phyloP scores from a whole-genome alignment of 2,888 invertebrate species.

The Acleris literana region DNA sequence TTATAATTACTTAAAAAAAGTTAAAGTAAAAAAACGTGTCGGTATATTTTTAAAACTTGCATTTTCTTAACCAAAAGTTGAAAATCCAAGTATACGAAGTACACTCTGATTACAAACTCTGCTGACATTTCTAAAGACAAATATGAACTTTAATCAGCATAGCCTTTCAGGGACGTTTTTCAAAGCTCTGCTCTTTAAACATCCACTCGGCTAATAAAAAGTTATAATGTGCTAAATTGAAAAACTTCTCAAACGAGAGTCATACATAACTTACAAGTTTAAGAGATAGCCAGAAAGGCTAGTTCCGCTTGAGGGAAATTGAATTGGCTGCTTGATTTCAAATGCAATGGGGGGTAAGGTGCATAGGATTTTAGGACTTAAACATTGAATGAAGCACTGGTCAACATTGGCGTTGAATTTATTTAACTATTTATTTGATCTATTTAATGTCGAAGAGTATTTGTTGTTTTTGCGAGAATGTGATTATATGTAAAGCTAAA shows the following conservation, averaged over 20 bases:
- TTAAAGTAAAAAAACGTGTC: too few species aligned
- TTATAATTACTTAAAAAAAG: too few species aligned
- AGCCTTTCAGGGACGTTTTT: not conserved
- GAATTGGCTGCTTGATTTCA: slow-evolving; percentile 4
- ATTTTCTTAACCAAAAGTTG: too few species aligned
- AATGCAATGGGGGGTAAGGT: slow-evolving; percentile 8
- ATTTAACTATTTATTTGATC: too few species aligned
- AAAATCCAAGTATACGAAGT: too few species aligned
- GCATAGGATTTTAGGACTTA: not conserved
- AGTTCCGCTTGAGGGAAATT: slow-evolving; percentile 19
- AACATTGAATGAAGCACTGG: not conserved
- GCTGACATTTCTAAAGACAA: not conserved
- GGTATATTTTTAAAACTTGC: too few species aligned
- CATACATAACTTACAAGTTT: slow-evolving; percentile 34
- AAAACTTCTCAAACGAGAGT: slow-evolving; percentile 28
- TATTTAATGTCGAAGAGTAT: too few species aligned
- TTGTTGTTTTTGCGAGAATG: too few species aligned
- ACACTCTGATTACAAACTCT: too few species aligned
- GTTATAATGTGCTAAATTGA: slow-evolving; percentile 32
- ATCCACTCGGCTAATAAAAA: slow-evolving; percentile 17
- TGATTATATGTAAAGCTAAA: too few species aligned
- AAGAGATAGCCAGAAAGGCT: slow-evolving; percentile 19
- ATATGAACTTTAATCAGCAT: slow-evolving; percentile 1
- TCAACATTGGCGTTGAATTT: too few species aligned
- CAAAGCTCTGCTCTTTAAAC: slow-evolving; percentile 11